Evolutionary conservation across 2,113 vertebrate species (phyloP).

Genomic region (Scolopax mira): DNA sequence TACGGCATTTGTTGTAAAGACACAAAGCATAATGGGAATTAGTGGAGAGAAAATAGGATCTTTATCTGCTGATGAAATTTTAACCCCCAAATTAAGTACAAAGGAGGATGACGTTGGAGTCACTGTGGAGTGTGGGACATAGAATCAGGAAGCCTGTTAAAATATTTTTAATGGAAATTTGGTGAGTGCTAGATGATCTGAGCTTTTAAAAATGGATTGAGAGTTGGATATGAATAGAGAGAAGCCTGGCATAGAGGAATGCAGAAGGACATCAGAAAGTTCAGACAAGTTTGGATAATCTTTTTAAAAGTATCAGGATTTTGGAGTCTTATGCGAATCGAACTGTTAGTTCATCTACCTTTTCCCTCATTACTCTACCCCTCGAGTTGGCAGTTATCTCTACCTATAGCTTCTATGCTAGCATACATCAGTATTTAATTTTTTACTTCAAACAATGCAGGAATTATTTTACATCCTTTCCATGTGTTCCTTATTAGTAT

Average conservation of each 20-base stretch:
- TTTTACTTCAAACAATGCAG: slow-evolving; percentile 28
- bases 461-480: slow-evolving; percentile 32
- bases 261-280: neutral
- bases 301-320: neutral
- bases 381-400: neutral
- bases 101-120: neutral
- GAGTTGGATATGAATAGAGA: neutral
- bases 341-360: neutral
- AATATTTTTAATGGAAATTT: neutral
- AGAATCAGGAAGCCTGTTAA: neutral
- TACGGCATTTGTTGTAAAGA: neutral
- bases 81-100: neutral
- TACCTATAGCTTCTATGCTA: neutral
- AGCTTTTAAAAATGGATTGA: neutral
- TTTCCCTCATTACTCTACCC: neutral
- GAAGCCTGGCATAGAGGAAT: neutral
- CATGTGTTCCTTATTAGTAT: slow-evolving; percentile 39
- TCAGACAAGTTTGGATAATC: neutral
- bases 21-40: neutral
- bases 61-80: neutral
- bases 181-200: neutral
- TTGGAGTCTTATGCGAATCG: neutral
- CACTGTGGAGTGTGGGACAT: neutral
- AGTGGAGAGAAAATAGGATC: neutral
- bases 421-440: neutral